Conservation (phyloP, 2,797 vertebrate species). For the Diceros bicornis region DNA sequence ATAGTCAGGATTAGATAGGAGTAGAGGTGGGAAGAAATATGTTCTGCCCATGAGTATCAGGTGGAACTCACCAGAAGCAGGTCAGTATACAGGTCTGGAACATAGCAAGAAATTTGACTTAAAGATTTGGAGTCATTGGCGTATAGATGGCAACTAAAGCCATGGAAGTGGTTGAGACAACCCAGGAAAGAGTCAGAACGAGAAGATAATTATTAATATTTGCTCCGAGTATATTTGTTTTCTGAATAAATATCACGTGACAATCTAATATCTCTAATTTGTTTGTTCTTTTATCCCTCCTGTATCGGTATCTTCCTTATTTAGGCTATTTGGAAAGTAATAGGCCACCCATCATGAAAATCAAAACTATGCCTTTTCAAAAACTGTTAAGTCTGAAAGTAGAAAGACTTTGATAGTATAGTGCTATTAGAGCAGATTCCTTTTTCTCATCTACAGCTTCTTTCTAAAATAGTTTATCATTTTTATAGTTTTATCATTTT, state of each 20-base stretch:
- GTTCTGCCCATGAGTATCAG: not conserved
- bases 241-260: not conserved
- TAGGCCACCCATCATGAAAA: not conserved
- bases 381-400: not conserved
- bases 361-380: not conserved
- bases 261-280: not conserved
- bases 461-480: slow-evolving; percentile 32
- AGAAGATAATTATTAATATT: not conserved
- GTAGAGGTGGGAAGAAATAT: not conserved
- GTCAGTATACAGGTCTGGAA: not conserved
- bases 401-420: not conserved
- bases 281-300: not conserved
- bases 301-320: not conserved
- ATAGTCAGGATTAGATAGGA: not conserved
- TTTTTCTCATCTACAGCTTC: not conserved
- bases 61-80: not conserved
- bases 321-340: slow-evolving; percentile 14
- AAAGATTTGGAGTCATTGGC: not conserved
- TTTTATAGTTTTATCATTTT: not conserved
- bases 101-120: not conserved
- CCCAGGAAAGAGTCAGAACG: not conserved
- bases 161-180: not conserved
- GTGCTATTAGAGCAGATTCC: not conserved
- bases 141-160: not conserved
- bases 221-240: not conserved